Base-by-base conservation (phyloP, 2,113 vertebrate genomes). In the Laticauda colubrina region DNA sequence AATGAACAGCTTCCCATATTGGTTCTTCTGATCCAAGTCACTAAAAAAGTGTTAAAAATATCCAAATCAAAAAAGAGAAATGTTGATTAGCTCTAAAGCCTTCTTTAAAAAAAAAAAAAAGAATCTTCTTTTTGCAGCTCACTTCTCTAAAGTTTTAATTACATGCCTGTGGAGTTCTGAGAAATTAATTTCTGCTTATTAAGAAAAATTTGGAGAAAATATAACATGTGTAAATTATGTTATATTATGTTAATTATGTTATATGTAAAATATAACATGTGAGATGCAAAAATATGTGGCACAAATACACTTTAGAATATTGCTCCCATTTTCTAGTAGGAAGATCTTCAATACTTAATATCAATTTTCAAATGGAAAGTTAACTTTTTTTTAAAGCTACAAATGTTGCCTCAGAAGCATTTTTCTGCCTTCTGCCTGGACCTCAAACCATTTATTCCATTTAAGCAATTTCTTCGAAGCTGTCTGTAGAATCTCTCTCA, bases 81-180 rank as follows among this genome's bases (percentile, higher is more conserved):
- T 59, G 55, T 85, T 94, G 89, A 89, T 53, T 53, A 94, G 64
- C 57, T 85, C 55, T 11, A 89, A 55, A 26, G n/a, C 89, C 53
- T 53, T 26, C 57, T 91, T 92, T 90, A 57, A 59, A 59, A 92
- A 91, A 94, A 92, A 91, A 94, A 45, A 51, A 89, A 61, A 86
- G 34, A 39, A 59, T 29, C 7, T 81, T 34, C 34, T 34, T 93
- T 94, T 92, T 54, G 26, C 4, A 57, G 23, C 45, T 92, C 54
- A 88, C 51, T 87, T 54, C 43, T 45, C 14, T 75, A 54, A 92
- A 55, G 86, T n/a, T 59, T 94, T 85, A 55, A 92, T 64, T 94
- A 56, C 57, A 55, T 61, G 45, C 26, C 89, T 59, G n/a, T 43
- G 10, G 85, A 86, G 89, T 88, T 64, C 61, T 61, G 21, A 39